Base-by-base conservation (phyloP, 1,140 invertebrate genomes). In the Geopemphigus sp. region DNA sequence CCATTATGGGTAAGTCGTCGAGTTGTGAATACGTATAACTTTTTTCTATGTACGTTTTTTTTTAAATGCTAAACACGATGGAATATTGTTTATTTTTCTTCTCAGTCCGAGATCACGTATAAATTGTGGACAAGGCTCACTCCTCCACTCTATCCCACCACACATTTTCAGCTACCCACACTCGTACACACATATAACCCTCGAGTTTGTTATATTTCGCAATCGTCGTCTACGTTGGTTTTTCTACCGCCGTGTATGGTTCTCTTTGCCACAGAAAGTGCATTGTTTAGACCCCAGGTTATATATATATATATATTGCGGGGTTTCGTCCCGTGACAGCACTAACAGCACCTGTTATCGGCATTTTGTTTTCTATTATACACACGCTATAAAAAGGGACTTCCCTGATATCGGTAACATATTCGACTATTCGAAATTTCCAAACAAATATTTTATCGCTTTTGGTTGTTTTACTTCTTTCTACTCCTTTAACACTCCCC, bases 301-400 rank as follows among this genome's bases (percentile, higher is more conserved):
- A 56, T 56, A 56, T 54, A 17, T 54, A 54, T 57, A 57, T 24
- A 57, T 39, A 39, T 39, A 39, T 8, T 3, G 32, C 32, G 8
- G 19, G n/a, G 56, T 11, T 14, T 24, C 17, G 14, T 73, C 29
- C n/a, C 53, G 17, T 56, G 70, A 56, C 70, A 73, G 70, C 26
- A 56, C 70, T 26, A 39, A 1, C 47, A 50, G 47, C 47, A 32
- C 17, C 50, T 56, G 70, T 73, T 73, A 73, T 73, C 70, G 70
- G 70, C 26, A 73, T 73, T 73, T 53, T 73, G 53, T 50, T 73
- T 73, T 73, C 19, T 73, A 56, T 73, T 56, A 29, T 73, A 56
- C 53, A 39, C 32, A 73, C 29, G 15, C 45, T 14, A 68, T 68
- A 50, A 68, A 68, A 50, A 50, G n/a, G n/a, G 22, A 19, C 45